These are phyloP conservation scores for human (Homo sapiens) DNA, from an alignment of 2,113 vertebrate species.

Conservation along the genomic window GRCh38 chr2:354001-354500, in stretches of 20 bases:
- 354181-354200: not conserved
- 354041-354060: accelerated
- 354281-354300: not conserved
- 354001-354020: no score
- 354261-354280: accelerated
- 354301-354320: not conserved
- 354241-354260: not conserved
- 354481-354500: not conserved
- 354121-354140: accelerated
- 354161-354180: accelerated
- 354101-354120: not conserved
- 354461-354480: not conserved
- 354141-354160: no score
- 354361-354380: not conserved
- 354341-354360: accelerated
- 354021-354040: accelerated
- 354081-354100: not conserved
- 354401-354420: not conserved
- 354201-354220: accelerated
- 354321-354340: accelerated
- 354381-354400: not conserved
- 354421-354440: no score
- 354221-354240: not conserved
- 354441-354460: not conserved
- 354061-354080: not conserved